Evolutionary conservation across 2,797 vertebrate genomes (phyloP).

Genomic region (Aulostomus chinensis): DNA sequence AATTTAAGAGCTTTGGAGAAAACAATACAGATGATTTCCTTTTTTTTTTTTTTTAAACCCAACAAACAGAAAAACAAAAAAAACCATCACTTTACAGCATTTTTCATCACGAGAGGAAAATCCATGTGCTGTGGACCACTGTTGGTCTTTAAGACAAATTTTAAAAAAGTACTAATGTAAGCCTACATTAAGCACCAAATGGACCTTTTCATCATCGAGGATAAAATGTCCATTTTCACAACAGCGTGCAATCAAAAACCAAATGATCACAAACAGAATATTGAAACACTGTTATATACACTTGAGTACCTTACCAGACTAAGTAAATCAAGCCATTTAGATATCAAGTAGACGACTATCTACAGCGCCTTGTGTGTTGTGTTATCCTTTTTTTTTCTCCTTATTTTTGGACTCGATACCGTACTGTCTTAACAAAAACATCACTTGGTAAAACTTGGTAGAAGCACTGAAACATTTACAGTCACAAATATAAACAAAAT

Average conservation of each 20-base stretch:
- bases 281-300: constrained; percentile 73
- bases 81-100: constrained; percentile 60
- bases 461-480: constrained; percentile 74
- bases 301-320: constrained; percentile 70
- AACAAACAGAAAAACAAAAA: constrained; percentile 29
- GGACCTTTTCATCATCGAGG: constrained; percentile 45
- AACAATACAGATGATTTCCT: constrained; percentile 57
- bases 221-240: constrained; percentile 48
- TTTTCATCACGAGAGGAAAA: constrained; percentile 29
- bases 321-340: constrained; percentile 64
- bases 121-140: constrained; percentile 49
- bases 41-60: too few relatives aligned
- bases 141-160: constrained; percentile 41
- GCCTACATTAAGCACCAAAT: constrained; percentile 65
- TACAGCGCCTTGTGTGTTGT: constrained; percentile 51
- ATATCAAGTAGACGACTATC: constrained; percentile 60
- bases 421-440: constrained; percentile 62
- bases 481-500: constrained; percentile 69
- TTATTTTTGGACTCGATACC: constrained; percentile 47
- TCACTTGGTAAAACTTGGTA: constrained; percentile 67
- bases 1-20: constrained; percentile 72
- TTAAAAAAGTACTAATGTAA: too few relatives aligned
- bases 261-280: constrained; percentile 67
- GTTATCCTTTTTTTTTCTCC: too few relatives aligned
- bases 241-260: constrained; percentile 60